phyloP scores from a whole-genome alignment of 2,113 vertebrate species.

The Pelodiscus sinensis region DNA sequence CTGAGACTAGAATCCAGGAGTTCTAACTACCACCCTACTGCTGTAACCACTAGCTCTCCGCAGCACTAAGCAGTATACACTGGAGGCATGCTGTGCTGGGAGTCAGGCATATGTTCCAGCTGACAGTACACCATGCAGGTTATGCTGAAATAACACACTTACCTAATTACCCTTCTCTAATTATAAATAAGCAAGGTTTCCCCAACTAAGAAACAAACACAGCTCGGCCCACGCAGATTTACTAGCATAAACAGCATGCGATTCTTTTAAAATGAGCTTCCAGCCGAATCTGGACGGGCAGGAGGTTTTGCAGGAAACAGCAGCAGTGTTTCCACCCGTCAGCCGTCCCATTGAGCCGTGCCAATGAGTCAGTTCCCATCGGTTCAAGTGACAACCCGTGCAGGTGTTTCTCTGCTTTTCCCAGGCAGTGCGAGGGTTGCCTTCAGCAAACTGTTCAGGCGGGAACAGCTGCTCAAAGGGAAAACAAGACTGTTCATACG shows the following conservation, averaged over 20 bases:
- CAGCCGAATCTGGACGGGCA: background rate
- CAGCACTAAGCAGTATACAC: background rate
- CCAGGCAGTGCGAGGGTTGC: background rate
- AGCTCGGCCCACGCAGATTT: background rate
- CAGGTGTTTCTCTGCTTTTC: constrained; percentile 52
- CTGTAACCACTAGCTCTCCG: background rate
- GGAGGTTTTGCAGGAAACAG: constrained; percentile 30
- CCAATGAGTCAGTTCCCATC: background rate
- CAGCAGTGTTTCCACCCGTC: background rate
- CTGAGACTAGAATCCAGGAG: background rate
- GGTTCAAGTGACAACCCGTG: constrained; percentile 18
- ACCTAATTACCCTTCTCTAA: background rate
- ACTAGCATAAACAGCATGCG: background rate
- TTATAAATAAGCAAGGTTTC: background rate
- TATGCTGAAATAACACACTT: background rate
- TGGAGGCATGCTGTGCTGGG: background rate
- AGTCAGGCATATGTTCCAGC: background rate
- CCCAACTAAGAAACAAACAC: background rate
- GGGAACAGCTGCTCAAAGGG: constrained; percentile 26
- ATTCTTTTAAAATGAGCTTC: background rate
- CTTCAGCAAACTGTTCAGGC: background rate
- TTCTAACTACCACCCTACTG: background rate
- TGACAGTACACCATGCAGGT: background rate
- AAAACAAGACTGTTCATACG: constrained; percentile 5
- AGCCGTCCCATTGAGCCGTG: background rate